Percentiles rank a stretch among this genome's conserved stretches.
Conservation (phyloP, 2,113 vertebrate species). For the crab-eating macaque (Macaca fascicularis) region T2T-MFA8v1.1 NC_088387.1:9104001-9104500, state of each 20-base stretch:
- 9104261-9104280: background rate
- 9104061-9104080: conserved; percentile 68
- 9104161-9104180: conserved; percentile 77
- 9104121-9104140: conserved; percentile 56
- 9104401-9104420: background rate
- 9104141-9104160: conserved; percentile 56
- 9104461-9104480: conserved; percentile 38
- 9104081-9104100: conserved; percentile 72
- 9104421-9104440: background rate
- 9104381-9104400: background rate
- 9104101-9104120: conserved; percentile 69
- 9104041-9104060: conserved; percentile 75
- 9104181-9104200: conserved; percentile 80
- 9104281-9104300: background rate
- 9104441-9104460: conserved; percentile 56
- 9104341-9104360: background rate
- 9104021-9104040: conserved; percentile 78
- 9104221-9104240: conserved; percentile 70
- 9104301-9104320: conserved; percentile 39
- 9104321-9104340: background rate
- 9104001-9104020: conserved; percentile 74
- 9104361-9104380: background rate
- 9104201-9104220: conserved; percentile 71
- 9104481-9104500: conserved; percentile 45
- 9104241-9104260: conserved; percentile 47